Evolutionary conservation across 64 coral and sea anemone species (phyloP).

Genomic region (Dendronephthya gigantea): DNA sequence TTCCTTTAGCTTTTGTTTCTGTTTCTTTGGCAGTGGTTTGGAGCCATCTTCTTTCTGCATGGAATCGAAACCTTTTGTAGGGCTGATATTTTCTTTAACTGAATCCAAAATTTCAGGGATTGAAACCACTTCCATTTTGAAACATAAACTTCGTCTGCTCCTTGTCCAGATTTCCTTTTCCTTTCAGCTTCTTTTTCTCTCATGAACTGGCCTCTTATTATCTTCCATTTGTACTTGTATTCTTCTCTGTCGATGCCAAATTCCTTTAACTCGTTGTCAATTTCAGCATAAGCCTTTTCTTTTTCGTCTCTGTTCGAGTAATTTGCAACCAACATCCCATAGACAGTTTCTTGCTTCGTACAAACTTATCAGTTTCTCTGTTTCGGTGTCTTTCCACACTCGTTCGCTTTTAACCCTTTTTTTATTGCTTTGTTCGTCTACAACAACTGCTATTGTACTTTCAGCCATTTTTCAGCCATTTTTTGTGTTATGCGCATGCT

Average conservation of each 20-base stretch:
- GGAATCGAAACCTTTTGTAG: background rate
- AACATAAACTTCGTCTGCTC: background rate
- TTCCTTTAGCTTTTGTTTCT: background rate
- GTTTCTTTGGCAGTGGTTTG: background rate
- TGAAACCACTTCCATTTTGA: slow-evolving; percentile 21
- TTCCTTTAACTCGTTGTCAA: slow-evolving; percentile 18
- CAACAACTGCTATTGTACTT: background rate
- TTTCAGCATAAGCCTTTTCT: background rate
- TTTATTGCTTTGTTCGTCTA: background rate
- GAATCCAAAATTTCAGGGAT: background rate
- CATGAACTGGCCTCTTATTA: slow-evolving; percentile 13
- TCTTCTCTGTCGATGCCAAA: background rate
- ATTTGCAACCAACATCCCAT: slow-evolving; percentile 4
- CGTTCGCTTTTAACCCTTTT: background rate
- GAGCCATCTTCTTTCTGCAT: background rate
- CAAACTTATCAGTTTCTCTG: background rate
- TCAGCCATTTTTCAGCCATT: slow-evolving; percentile 1
- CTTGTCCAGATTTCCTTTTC: slow-evolving; percentile 22
- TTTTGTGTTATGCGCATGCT: background rate
- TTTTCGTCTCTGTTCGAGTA: background rate
- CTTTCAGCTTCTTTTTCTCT: slow-evolving; percentile 18
- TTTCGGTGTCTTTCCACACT: background rate
- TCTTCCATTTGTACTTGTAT: slow-evolving; percentile 21
- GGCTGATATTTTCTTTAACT: background rate
- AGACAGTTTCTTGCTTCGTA: slow-evolving; percentile 20